Base-by-base conservation (phyloP, 2,888 invertebrate genomes). In the Hyppa rectilinea region DNA sequence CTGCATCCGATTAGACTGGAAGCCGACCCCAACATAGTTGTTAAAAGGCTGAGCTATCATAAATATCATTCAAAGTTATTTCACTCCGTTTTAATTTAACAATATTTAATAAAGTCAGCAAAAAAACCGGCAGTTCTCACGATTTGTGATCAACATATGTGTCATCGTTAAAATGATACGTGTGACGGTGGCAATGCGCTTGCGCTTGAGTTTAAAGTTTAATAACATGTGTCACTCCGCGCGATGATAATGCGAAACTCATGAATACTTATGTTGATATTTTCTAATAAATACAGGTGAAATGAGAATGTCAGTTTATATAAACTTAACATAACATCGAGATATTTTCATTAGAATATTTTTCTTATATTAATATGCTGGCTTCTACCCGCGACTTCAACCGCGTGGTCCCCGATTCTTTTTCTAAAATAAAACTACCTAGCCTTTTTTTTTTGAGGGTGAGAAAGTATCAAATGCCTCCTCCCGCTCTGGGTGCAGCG, bases 81-180 rank as follows among this genome's bases (percentile, higher is more conserved):
- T 53, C 7, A 14, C 23, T 55, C n/a, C 2, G 14, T 34, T 12
- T 26, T 17, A 10, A n/a, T n/a, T 43, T 67, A 10, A 52, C n/a
- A 50, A 26, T 23, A 65, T 36, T 43, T 68, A 38, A 68, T 17
- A 31, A 4, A 12, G 29, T 17, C 26, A 17, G 17, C 23, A 14
- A 55, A n/a, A 17, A 66, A 55, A 56, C 38, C 23, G 4, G 0
- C 7, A 40, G 60, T 3, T 43, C 34, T 29, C 59, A 70, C 38
- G 59, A 49, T 34, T 47, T 12, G 2, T 29, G 14, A 40, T 17
- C 12, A 70, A 59, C 34, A 70, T 1, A 26, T 70, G 69, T 26
- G 71, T 70, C 69, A 71, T 71, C 59, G n/a, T 9, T 43, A 29
- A 50, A 50, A 43, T 23, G 12, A 40, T 47, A 31, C 12, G 3